Percentiles rank a stretch among this genome's conserved stretches.
Evolutionary conservation across 2,797 vertebrate species (phyloP).

Genomic region (Antennarius maculatus): DNA sequence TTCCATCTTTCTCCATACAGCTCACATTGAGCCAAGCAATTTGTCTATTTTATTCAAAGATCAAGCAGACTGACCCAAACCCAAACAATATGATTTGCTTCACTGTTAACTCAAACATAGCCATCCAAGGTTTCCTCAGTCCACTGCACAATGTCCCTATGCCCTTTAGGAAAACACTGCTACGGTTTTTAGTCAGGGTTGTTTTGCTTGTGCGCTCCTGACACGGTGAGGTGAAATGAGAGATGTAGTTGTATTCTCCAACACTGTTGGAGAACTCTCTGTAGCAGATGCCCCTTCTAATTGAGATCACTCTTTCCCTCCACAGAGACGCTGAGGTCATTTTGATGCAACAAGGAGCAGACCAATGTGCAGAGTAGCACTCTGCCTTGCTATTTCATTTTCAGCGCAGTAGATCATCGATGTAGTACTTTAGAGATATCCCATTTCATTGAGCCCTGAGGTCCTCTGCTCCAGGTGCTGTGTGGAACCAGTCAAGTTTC

Average conservation of each 20-base stretch:
- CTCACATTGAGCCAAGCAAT: slow-evolving; percentile 28
- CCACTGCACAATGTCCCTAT: slow-evolving; percentile 12
- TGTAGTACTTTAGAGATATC: slow-evolving; percentile 45
- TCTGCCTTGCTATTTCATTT: slow-evolving; percentile 45
- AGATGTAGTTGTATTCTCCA: slow-evolving; percentile 22
- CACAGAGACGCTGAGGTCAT: slow-evolving; percentile 24
- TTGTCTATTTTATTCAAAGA: slow-evolving; percentile 40
- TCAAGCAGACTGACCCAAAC: slow-evolving; percentile 47
- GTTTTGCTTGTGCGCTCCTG: slow-evolving; percentile 36
- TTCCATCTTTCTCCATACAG: slow-evolving; percentile 19
- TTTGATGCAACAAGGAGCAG: slow-evolving; percentile 3
- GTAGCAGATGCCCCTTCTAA: slow-evolving; percentile 21
- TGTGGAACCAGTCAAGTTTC: slow-evolving; percentile 43
- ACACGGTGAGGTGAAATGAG: slow-evolving; percentile 6
- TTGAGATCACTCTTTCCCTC: slow-evolving; percentile 29
- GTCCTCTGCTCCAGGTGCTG: slow-evolving; percentile 38
- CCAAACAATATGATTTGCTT: slow-evolving; percentile 11
- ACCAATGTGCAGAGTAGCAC: slow-evolving; percentile 45
- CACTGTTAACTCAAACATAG: slow-evolving; percentile 14
- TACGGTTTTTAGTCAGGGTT: slow-evolving; percentile 15
- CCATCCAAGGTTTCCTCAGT: slow-evolving; percentile 49
- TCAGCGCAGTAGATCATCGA: slow-evolving; percentile 26
- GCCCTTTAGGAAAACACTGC: slow-evolving; percentile 34
- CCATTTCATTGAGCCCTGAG: slow-evolving; percentile 40
- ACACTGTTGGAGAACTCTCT: slow-evolving; percentile 20